A percentile compares a stretch with the other conserved stretches of the same genome.
These are phyloP conservation scores for Conomelus anceps DNA, from an alignment of 2,888 invertebrate genomes.

Conservation along the genomic window DNA sequence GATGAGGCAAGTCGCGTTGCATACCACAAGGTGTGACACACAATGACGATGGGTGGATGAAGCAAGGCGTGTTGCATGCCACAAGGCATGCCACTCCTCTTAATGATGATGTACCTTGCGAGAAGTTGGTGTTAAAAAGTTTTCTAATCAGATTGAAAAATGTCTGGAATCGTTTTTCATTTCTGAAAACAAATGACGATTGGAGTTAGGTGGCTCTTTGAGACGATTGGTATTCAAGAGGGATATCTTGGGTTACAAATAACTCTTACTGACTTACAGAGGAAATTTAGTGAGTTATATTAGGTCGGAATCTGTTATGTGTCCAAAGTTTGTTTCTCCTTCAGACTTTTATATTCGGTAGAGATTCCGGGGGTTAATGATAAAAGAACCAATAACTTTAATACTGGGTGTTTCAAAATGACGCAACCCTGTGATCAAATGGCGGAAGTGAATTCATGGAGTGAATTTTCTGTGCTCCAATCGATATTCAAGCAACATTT, in stretches of 20 bases:
- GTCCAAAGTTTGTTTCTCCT: no score
- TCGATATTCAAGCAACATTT: no score
- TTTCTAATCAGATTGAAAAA: background rate
- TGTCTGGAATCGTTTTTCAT: background rate
- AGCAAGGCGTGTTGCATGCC: background rate
- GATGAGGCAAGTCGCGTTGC: no score
- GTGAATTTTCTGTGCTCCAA: no score
- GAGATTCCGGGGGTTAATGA: no score
- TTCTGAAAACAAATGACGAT: background rate
- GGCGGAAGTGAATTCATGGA: no score
- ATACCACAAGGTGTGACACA: background rate
- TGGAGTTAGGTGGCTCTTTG: background rate
- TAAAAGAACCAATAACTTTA: no score
- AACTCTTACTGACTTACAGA: background rate
- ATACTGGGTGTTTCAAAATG: no score
- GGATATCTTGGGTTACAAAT: background rate
- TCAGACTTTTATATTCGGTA: no score
- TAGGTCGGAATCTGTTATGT: no score
- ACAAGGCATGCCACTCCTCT: background rate
- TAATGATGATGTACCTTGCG: background rate
- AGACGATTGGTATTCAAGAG: background rate
- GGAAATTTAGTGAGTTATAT: background rate
- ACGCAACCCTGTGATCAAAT: no score
- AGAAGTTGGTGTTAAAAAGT: background rate
- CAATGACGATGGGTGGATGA: no score